phyloP scores from a whole-genome alignment of 2,113 vertebrate genomes.

The Malurus cyaneus region DNA sequence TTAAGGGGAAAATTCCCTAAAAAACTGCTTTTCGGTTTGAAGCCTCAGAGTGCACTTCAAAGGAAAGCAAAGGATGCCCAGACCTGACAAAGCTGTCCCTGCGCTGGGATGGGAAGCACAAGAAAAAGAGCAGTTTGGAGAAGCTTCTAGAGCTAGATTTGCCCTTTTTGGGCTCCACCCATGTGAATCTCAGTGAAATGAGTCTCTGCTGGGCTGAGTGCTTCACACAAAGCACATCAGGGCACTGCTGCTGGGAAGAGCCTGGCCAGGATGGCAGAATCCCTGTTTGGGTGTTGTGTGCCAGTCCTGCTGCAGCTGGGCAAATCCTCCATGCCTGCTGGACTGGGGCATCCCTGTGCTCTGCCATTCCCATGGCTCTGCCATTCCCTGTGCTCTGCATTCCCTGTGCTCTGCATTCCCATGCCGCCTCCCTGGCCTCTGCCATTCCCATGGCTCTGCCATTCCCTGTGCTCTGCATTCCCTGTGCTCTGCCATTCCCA shows the following conservation, averaged over 20 bases:
- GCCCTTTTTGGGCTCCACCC: background rate
- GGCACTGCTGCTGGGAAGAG: background rate
- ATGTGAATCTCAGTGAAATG: fast-evolving
- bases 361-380: too few relatives aligned
- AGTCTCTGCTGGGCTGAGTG: background rate
- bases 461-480: too few relatives aligned
- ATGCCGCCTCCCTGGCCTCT: too few relatives aligned
- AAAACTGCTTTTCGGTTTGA: background rate
- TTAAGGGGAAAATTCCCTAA: background rate
- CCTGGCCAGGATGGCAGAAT: background rate
- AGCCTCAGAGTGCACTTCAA: background rate
- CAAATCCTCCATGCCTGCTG: too few relatives aligned
- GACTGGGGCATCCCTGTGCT: too few relatives aligned
- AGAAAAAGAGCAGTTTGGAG: background rate
- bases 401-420: too few relatives aligned
- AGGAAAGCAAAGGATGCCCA: background rate
- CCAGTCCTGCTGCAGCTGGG: background rate
- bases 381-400: too few relatives aligned
- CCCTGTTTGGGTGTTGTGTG: background rate
- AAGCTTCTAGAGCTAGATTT: background rate
- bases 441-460: too few relatives aligned
- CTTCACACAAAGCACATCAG: background rate
- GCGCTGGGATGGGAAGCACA: background rate
- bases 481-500: too few relatives aligned
- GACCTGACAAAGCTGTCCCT: background rate